Evolutionary conservation across 2,113 vertebrate species (phyloP).

Genomic region (Myocastor coypus): DNA sequence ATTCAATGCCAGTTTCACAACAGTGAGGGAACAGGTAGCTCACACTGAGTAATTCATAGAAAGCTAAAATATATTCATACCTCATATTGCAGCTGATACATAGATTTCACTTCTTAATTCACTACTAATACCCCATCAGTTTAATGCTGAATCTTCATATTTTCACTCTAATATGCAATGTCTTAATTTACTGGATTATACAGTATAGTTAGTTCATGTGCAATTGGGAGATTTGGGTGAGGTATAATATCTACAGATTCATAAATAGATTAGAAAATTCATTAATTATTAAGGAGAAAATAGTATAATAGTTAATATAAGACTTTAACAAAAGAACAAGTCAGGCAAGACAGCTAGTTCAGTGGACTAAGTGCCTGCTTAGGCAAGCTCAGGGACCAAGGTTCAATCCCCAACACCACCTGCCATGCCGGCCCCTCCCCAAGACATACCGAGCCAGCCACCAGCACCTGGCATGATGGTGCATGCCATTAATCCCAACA

Average conservation of each 20-base stretch:
- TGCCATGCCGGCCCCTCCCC: too few relatives aligned
- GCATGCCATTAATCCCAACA: too few relatives aligned
- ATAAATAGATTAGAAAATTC: background rate
- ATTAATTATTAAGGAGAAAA: conserved; percentile 42
- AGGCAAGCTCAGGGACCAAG: too few relatives aligned
- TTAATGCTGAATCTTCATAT: background rate
- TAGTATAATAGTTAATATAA: background rate
- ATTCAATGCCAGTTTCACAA: background rate
- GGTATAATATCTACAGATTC: background rate
- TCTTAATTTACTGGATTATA: conserved; percentile 20
- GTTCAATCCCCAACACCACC: too few relatives aligned
- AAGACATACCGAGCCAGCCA: too few relatives aligned
- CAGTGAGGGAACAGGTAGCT: background rate
- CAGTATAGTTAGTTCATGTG: background rate
- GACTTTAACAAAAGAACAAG: background rate
- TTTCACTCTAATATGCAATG: background rate
- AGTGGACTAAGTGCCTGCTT: too few relatives aligned
- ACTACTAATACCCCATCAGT: background rate
- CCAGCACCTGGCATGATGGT: too few relatives aligned
- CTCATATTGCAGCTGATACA: background rate
- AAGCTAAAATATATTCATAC: background rate
- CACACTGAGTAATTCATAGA: background rate
- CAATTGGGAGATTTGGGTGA: background rate
- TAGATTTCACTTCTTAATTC: conserved; percentile 32
- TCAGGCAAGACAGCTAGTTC: too few relatives aligned